Base-by-base conservation (phyloP, 1,140 invertebrate species). In the Nilaparvata lugens region DNA sequence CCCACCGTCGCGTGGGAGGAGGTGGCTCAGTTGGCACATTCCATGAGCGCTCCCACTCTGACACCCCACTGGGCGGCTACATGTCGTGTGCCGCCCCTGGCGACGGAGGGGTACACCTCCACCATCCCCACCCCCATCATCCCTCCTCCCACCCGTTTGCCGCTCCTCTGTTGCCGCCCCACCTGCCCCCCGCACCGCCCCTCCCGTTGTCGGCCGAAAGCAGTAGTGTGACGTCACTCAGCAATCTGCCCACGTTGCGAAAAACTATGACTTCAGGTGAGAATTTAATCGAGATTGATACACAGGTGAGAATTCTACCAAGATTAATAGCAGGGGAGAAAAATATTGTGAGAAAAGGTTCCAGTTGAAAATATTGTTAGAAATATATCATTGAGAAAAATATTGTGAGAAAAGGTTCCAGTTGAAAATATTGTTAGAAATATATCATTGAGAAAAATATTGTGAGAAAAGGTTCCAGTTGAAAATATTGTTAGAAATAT, bases 151-250 rank as follows among this genome's bases (percentile, higher is more conserved):
- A 65, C 78, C 13, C 70, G 21, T 55, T 51, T 48, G 35, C 19
- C 72, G 25, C 76, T 78, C 43, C n/a, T n/a, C n/a, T n/a, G n/a
- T n/a, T n/a, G n/a, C n/a, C 77, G 80, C 73, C 79, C 65, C 71
- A 81, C 56, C 62, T 57, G 9, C 60, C 67, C n/a, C 28, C 54
- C 6, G 24, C n/a, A 13, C 59, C 65, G 19, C 59, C 65, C 18
- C 61, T 70, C 1, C 62, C 89, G 60, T 87, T 89, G 2, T 88
- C 89, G 14, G 89, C 91, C 11, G 95, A 97, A 74, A 95, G 91
- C 72, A 95, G 93, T 72, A 95, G 91, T 74, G 94, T 97, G 54
- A 94, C 93, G 25, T 93, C 90, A 65, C 81, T 95, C 63, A 89
- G 89, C 67, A 92, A 92, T 77, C 80, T 94, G 71, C 91, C 91